A percentile compares a stretch with the other conserved stretches of the same genome.
These are phyloP conservation scores for Lasiurus borealis DNA, from an alignment of 2,113 vertebrate genomes.

Conservation along the genomic window DNA sequence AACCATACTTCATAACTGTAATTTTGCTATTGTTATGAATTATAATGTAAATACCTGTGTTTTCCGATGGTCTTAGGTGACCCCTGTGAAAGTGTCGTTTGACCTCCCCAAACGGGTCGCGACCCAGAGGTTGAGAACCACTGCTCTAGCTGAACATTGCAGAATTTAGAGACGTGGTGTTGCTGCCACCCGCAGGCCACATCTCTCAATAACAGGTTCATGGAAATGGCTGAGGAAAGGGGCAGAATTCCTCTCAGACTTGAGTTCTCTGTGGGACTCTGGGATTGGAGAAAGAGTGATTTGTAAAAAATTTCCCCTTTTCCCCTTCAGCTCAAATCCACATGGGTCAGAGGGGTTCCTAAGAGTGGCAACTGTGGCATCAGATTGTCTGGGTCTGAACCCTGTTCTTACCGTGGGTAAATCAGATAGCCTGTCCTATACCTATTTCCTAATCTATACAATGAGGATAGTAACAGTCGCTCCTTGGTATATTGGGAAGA, in stretches of 20 bases:
- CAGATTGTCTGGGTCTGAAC: background rate
- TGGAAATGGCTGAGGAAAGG: background rate
- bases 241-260: background rate
- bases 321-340: background rate
- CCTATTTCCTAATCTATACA: background rate
- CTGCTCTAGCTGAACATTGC: background rate
- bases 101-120: too few relatives aligned
- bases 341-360: background rate
- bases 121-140: too few relatives aligned
- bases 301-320: background rate
- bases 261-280: background rate
- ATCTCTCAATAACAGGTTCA: conserved; percentile 17
- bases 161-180: background rate
- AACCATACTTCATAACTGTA: too few relatives aligned
- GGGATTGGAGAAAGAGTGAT: background rate
- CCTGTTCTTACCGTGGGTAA: background rate
- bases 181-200: conserved; percentile 70
- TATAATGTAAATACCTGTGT: too few relatives aligned
- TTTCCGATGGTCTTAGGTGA: too few relatives aligned
- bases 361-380: background rate
- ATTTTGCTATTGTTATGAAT: too few relatives aligned
- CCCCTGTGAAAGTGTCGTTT: too few relatives aligned
- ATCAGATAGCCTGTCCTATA: background rate
- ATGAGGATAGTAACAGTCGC: background rate
- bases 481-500: background rate